These are phyloP conservation scores for Thera obeliscata DNA, from an alignment of 2,888 invertebrate species.

Conservation along the genomic window DNA sequence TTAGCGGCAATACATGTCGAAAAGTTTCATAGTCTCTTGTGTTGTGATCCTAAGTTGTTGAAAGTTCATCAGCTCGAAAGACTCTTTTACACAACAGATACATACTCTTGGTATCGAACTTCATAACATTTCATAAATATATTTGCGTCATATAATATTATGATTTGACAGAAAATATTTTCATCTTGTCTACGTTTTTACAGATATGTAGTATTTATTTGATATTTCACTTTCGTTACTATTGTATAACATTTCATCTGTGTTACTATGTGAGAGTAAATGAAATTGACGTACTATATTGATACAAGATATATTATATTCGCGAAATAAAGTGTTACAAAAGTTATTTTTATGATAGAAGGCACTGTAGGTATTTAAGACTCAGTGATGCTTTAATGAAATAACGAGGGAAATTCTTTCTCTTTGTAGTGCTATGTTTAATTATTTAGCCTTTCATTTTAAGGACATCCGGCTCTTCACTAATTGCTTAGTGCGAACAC, in stretches of 20 bases:
- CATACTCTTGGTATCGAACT: slow-evolving; percentile 21
- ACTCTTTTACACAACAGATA: no score
- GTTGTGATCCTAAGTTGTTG: background rate
- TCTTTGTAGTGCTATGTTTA: no score
- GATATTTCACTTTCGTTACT: no score
- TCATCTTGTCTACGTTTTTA: no score
- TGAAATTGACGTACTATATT: no score
- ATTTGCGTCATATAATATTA: slow-evolving; percentile 24
- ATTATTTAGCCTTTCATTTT: background rate
- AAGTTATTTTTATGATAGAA: no score
- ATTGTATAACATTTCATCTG: no score
- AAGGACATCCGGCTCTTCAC: slow-evolving; percentile 11
- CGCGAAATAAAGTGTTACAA: no score
- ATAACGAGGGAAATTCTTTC: background rate
- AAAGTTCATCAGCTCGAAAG: slow-evolving; percentile 30
- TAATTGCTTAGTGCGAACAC: slow-evolving; percentile 19
- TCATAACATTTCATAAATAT: slow-evolving; percentile 24
- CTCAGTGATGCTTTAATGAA: background rate
- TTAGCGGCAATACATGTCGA: slow-evolving; percentile 29
- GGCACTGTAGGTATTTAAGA: no score
- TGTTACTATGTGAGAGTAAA: no score
- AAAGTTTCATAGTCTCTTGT: background rate
- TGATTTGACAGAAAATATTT: background rate
- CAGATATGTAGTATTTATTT: no score
- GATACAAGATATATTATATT: no score